Percentiles rank a stretch among this genome's conserved stretches.
Evolutionary conservation across 2,797 vertebrate genomes (phyloP).

Genomic region (Lepus oiostolus): DNA sequence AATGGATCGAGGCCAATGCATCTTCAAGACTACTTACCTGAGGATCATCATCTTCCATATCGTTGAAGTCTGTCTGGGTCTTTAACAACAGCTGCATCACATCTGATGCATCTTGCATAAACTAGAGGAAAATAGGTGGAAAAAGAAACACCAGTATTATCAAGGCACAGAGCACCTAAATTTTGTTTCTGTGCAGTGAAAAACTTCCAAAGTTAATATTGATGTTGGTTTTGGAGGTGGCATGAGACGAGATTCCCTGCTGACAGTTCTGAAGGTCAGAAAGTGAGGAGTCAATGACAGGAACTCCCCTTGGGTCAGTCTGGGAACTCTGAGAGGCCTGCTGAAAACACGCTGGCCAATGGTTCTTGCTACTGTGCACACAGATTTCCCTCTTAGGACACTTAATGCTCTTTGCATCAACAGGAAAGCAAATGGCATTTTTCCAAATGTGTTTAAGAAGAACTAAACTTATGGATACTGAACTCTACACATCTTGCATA

Average conservation of each 20-base stretch:
- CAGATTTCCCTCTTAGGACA: not conserved
- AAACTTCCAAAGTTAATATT: not conserved
- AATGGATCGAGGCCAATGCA: too few species aligned
- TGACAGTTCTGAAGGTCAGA: not conserved
- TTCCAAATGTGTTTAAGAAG: not conserved
- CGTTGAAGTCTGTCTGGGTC: conserved; percentile 98
- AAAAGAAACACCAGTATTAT: not conserved
- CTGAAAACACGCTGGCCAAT: not conserved
- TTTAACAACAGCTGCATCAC: conserved; percentile 99
- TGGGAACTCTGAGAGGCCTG: not conserved
- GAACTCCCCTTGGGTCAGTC: not conserved
- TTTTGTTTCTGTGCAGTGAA: not conserved
- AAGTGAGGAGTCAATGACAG: not conserved
- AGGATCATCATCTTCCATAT: conserved; percentile 98
- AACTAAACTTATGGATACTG: not conserved
- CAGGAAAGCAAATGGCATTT: not conserved
- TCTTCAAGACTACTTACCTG: conserved; percentile 89
- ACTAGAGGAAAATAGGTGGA: conserved; percentile 88
- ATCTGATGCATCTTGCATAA: conserved; percentile 99
- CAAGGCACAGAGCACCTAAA: not conserved
- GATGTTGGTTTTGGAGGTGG: not conserved
- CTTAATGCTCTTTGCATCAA: not conserved
- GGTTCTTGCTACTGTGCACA: not conserved
- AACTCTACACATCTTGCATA: not conserved
- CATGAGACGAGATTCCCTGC: not conserved